Evolutionary conservation across 2,797 vertebrate species (phyloP).

Genomic region (Enoplosus armatus): DNA sequence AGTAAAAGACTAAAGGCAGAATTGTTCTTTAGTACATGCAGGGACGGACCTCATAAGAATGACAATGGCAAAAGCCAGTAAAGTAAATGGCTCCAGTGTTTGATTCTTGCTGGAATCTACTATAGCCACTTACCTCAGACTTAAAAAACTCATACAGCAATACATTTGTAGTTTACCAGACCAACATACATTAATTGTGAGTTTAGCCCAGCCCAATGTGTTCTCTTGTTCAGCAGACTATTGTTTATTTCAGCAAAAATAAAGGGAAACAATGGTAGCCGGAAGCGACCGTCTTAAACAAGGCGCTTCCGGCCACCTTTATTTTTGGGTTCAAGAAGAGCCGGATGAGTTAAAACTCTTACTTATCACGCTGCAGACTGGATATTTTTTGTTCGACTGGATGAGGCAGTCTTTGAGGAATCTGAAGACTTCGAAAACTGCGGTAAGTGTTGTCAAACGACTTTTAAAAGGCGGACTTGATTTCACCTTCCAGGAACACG

Average conservation of each 20-base stretch:
- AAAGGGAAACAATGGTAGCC: background rate
- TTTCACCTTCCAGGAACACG: background rate
- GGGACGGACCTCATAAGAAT: background rate
- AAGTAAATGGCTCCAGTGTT: background rate
- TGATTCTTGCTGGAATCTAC: background rate
- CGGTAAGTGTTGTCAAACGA: background rate
- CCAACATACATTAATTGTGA: accelerated
- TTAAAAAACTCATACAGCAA: background rate
- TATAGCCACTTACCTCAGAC: background rate
- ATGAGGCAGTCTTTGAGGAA: no score
- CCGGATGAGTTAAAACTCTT: accelerated
- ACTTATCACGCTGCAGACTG: accelerated
- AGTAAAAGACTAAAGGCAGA: background rate
- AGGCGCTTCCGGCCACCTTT: background rate
- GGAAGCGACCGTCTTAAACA: accelerated
- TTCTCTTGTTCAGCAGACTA: background rate
- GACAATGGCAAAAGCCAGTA: background rate
- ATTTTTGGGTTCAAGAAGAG: accelerated
- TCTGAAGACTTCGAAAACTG: background rate
- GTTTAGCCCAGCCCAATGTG: background rate
- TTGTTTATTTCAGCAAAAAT: background rate
- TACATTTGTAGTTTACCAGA: background rate
- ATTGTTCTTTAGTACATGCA: background rate
- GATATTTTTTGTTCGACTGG: background rate
- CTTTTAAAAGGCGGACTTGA: no score